Evolutionary conservation across 2,113 vertebrate genomes (phyloP).

Genomic region (Rhombomys opimus): DNA sequence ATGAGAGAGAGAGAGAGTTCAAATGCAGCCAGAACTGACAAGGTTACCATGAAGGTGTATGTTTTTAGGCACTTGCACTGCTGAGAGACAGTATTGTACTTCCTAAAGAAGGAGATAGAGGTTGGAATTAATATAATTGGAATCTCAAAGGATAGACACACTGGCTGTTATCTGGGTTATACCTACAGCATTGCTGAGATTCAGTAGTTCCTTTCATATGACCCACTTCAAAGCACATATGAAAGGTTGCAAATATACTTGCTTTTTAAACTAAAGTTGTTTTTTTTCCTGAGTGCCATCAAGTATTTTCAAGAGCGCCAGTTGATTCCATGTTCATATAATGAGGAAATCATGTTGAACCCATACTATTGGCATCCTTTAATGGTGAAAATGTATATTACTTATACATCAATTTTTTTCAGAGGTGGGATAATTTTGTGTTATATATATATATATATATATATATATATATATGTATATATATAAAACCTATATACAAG

Average conservation of each 20-base stretch:
- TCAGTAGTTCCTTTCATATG: not conserved
- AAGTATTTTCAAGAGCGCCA: not conserved
- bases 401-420: not conserved
- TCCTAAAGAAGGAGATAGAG: not conserved
- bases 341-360: not conserved
- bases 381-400: not conserved
- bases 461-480: no score
- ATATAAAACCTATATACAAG: not conserved
- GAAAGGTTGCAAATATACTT: conserved; percentile 11
- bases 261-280: not conserved
- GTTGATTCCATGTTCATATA: not conserved
- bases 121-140: conserved; percentile 62
- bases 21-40: not conserved
- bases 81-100: not conserved
- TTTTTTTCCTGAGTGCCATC: not conserved
- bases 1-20: not conserved
- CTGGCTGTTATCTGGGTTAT: conserved; percentile 49
- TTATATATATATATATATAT: no score
- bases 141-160: conserved; percentile 39
- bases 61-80: not conserved
- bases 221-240: conserved; percentile 35
- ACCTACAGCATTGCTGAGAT: not conserved
- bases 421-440: no score
- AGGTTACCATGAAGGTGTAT: not conserved
- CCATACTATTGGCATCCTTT: not conserved